Base-by-base conservation (phyloP, 2,113 vertebrate species). In the Aspidoscelis tigris region DNA sequence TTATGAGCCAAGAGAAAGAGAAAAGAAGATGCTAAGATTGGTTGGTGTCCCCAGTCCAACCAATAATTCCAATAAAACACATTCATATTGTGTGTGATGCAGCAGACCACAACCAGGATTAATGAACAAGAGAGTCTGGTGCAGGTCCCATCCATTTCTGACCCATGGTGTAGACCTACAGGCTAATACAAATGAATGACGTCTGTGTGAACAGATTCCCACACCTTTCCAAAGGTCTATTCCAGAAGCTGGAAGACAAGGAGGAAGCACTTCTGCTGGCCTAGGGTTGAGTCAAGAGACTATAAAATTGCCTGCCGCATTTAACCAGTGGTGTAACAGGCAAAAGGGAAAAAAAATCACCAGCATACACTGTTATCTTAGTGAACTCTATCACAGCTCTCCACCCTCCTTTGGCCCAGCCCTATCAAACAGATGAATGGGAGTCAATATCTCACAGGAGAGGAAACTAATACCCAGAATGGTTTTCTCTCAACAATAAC, bases 1-100 rank as follows among this genome's bases (percentile, higher is more conserved):
- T 77, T 21, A 58, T 78, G 81, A 73, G 69, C 14, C 72, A 78
- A 58, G 72, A 69, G 58, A 65, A 22, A n/a, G 14, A 11, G 14
- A 26, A 16, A 80, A 7, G 1, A 70, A n/a, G 33, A 33, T 33
- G 83, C 64, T 78, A 82, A 53, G 75, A 44, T 86, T 53, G 89
- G 84, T 78, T 58, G 47, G 9, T 21, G 0, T 3, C 70, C 74
- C 87, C 86, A 44, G 12, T 76, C 61, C 39, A 83, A 73, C 81
- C 82, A 80, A 79, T 1, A 0, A 78, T 18, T 79, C 64, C 1
- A 0, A 0, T 65, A 87, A 22, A 14, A 78, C 47, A 0, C 44
- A 69, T 83, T 77, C 64, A 55, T 87, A 58, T 78, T 86, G 44
- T 84, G 80, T 50, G 33, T 7, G 12, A 44, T 21, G 1, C 75